Evolutionary conservation across 2,113 vertebrate species (phyloP), one percentile per base, ranked within the genome.

Genomic region (Pyrgilauda ruficollis): DNA sequence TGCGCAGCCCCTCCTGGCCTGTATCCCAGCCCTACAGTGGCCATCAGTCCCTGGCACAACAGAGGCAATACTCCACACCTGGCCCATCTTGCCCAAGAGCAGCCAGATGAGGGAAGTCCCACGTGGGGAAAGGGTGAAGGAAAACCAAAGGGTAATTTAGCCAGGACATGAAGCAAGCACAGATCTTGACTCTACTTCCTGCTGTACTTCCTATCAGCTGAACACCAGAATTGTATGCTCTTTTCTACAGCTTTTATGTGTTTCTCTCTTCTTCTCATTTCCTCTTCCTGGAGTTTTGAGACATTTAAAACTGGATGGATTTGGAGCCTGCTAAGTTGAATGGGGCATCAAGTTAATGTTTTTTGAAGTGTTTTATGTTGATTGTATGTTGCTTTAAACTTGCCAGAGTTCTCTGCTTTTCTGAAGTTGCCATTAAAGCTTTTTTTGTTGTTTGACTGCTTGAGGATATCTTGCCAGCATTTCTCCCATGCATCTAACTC

Each of bases 1-100:
- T 0, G 0, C 23, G 56, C 19, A 41, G 3, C 9, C 13, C 5
- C 23, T 12, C 15, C 33, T 0, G 0, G 23, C 27, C 27, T 22
- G 11, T 15, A 46, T 23, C 28, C 27, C 59, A 74, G 49, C 8
- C n/a, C 50, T 66, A 39, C 41, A 33, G 7, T 2, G 7, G 22
- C 41, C 4, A 0, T 11, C 35, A 75, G 9, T 5, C 10, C 50
- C 30, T 28, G 28, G 61, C 23, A 75, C 0, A 1, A 33, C n/a
- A 19, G 5, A 56, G 28, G 23, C n/a, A n/a, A n/a, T 20, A n/a
- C 23, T 24, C 41, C 23, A 41, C 15, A 24, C 5, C 41, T 28
- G 19, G 15, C n/a, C n/a, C 50, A 2, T 75, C 70, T 56, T 24
- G 15, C 13, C 15, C 15, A 15, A 75, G 43, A 49, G 30, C 3